Evolutionary conservation across 2,797 vertebrate species (phyloP), one percentile per base, ranked within the genome.

Genomic region (Oryzias dopingdopingensis): DNA sequence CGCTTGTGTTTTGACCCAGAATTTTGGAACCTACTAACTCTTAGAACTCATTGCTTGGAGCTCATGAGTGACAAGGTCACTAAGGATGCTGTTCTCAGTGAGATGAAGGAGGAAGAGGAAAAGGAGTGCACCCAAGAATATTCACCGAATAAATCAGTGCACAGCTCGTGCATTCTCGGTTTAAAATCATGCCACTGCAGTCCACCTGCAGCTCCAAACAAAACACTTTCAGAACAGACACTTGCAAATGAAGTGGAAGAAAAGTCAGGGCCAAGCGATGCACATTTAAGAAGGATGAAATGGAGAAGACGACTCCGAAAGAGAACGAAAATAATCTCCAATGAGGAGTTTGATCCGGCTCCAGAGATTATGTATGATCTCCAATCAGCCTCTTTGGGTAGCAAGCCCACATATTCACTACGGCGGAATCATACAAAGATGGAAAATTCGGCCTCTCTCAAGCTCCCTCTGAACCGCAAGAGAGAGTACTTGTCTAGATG

Each of bases 11-110:
- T 98, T 71, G 97, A 99, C 79, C 97, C 97, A 0, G 97, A 99
- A 81, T 98, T 99, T 81, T 99, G 97, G 96, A 98, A 96, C 85
- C 92, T 98, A 24, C 80, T 96, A 49, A 96, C 96, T 80, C 93
- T 99, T 77, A 94, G 95, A 87, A 94, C 93, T 46, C 93, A 94
- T 72, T 99, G 97, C 76, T 89, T 95, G 65, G 93, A 93, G 2
- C 81, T 99, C 52, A 82, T 99, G 78, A 94, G 87, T 23, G 96
- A 96, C 76, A 94, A 94, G 41, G 92, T 92, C 68, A 90, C 74
- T 68, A 87, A 89, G 80, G 90, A 76, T 48, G 89, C 87, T 44
- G 84, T 85, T 23, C 89, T 91, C 62, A 88, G 68, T 76, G 93
- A 95, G 87, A 92, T 94, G 81, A 86, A 89, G 84, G 87, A 93